Base-by-base conservation (phyloP, 2,113 vertebrate species). In the Dipodomys spectabilis region DNA sequence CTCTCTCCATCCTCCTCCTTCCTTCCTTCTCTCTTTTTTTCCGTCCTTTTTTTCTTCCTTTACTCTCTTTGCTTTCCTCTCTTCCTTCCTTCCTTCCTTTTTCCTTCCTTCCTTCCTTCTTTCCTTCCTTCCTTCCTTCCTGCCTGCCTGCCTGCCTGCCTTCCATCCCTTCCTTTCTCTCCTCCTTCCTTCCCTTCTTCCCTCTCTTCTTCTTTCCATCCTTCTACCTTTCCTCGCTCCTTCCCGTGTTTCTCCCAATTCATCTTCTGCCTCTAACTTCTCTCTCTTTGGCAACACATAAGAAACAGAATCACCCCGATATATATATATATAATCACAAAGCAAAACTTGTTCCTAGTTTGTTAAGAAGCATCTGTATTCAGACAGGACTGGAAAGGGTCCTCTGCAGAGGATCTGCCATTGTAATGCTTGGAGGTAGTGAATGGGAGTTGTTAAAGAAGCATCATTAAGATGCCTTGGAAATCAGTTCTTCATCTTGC, bases 361-460 rank as follows among this genome's bases (percentile, higher is more conserved):
- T 39, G 39, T 39, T 39, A 39, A 39, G 39, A 39, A 39, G 39
- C 39, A 39, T 39, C 5, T 39, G 5, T 39, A 90, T 78, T 92
- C 62, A 82, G 64, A n/a, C 79, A 49, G 96, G 79, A 68, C 71
- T 97, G 93, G 95, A 96, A 96, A 96, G 39, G 69, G 60, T 45
- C 88, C 65, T 85, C 78, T 92, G 57, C 60, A 97, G 94, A 88
- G 45, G 90, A 97, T 98, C 95, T 98, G 97, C 97, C 98, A 98
- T 98, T 98, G 97, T 98, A 98, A 98, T 98, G 60, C 65, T 92
- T 94, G 97, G 93, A 96, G 97, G 95, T 30, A 96, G 68, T 97
- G 97, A 98, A 97, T 97, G 98, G 92, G 90, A 82, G 90, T 96
- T 98, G 96, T 98, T 96, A 98, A 97, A 97, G 96, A 97, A 95